These are phyloP conservation scores for Eira barbara DNA, from an alignment of 2,113 vertebrate species.

Conservation along the genomic window DNA sequence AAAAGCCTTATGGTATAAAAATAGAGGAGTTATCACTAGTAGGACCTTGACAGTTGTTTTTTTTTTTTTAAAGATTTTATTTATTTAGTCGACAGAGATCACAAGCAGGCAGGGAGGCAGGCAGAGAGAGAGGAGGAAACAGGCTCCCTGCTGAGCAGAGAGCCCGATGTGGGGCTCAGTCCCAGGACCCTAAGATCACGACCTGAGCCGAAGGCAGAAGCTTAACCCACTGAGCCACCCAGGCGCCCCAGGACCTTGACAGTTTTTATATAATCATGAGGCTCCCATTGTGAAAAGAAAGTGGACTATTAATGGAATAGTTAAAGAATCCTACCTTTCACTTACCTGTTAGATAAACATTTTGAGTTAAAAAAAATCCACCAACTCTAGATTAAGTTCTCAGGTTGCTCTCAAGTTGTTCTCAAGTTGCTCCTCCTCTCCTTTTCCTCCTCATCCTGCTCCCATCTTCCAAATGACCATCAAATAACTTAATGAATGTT, in stretches of 20 bases:
- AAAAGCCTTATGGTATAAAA: neutral
- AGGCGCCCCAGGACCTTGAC: neutral
- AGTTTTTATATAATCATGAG: neutral
- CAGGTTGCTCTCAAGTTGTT: neutral
- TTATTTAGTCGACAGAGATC: too few relatives aligned
- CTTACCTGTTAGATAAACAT: neutral
- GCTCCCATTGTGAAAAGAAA: neutral
- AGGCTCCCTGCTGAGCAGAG: too few relatives aligned
- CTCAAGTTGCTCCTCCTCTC: neutral
- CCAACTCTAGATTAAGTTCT: neutral
- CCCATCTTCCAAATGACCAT: neutral
- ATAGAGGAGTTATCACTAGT: neutral
- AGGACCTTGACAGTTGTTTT: neutral
- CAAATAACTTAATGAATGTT: neutral
- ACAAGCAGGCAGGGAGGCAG: too few relatives aligned
- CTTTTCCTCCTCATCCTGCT: neutral
- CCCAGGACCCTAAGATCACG: too few relatives aligned
- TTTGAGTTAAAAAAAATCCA: neutral
- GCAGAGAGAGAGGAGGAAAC: too few relatives aligned
- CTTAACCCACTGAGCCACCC: too few relatives aligned
- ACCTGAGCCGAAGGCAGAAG: too few relatives aligned
- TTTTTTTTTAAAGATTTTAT: too few relatives aligned
- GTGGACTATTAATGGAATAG: neutral
- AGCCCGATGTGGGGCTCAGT: too few relatives aligned
- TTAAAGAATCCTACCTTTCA: neutral